Evolutionary conservation across 2,888 invertebrate species (phyloP).

Genomic region (Spicauda simplicius): DNA sequence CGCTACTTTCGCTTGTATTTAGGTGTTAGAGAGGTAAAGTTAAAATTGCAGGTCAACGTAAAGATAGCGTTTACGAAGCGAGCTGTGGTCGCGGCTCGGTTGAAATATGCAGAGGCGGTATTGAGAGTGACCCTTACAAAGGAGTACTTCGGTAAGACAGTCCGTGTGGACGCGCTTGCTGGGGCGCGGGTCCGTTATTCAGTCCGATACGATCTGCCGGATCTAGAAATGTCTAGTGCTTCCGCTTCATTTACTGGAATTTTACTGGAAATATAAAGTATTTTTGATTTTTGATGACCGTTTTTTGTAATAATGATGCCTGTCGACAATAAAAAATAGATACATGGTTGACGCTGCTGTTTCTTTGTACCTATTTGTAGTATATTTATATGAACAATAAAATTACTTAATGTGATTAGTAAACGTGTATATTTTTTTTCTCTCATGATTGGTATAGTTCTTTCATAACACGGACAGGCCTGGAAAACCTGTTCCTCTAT

Average conservation of each 20-base stretch:
- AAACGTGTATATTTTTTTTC: too few species aligned
- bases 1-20: constrained; percentile 42
- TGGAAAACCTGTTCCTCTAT: too few species aligned
- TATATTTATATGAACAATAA: too few species aligned
- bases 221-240: constrained; percentile 2
- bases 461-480: too few species aligned
- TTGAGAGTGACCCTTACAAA: constrained; percentile 77
- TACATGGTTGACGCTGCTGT: too few species aligned
- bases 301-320: too few species aligned
- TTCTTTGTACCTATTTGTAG: too few species aligned
- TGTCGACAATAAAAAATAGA: too few species aligned
- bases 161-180: constrained; percentile 69
- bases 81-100: constrained; percentile 71
- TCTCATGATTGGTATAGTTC: too few species aligned
- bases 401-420: too few species aligned
- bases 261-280: too few species aligned
- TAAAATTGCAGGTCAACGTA: constrained; percentile 56
- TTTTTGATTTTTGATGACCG: too few species aligned
- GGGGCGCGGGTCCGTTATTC: constrained; percentile 49
- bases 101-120: constrained; percentile 82
- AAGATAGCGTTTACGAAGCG: constrained; percentile 78
- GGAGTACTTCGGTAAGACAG: constrained; percentile 70
- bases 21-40: constrained; percentile 37
- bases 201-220: constrained; percentile 35
- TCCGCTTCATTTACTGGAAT: not conserved